phyloP scores from a whole-genome alignment of 2,888 invertebrate species.

The Drosophila barbarae region DNA sequence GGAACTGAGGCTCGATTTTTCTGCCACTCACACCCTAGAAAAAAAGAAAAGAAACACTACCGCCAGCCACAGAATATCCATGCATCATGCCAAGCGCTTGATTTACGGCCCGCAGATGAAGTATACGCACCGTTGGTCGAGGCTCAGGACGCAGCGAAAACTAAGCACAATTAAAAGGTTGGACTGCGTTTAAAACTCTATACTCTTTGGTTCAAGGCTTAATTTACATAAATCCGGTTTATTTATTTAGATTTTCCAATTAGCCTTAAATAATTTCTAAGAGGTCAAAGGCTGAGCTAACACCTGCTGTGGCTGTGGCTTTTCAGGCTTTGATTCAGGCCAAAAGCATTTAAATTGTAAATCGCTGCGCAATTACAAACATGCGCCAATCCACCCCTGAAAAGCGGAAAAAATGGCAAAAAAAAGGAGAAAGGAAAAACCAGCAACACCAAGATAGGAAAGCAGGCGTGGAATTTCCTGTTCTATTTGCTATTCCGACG shows the following conservation, averaged over 20 bases:
- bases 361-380: constrained; percentile 44
- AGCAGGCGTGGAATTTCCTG: constrained; percentile 43
- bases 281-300: constrained; percentile 4
- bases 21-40: background rate
- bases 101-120: constrained; percentile 43
- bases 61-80: constrained; percentile 27
- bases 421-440: background rate
- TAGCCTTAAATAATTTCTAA: constrained; percentile 12
- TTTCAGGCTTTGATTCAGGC: constrained; percentile 35
- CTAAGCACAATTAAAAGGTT: constrained; percentile 10
- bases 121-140: constrained; percentile 48
- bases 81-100: constrained; percentile 53
- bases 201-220: background rate
- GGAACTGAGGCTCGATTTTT: background rate
- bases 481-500: constrained; percentile 60
- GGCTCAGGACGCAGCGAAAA: background rate
- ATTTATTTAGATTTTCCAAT: constrained; percentile 34
- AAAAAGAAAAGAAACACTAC: background rate
- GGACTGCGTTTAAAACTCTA: too few species aligned
- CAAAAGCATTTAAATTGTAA: constrained; percentile 38
- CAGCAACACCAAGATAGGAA: constrained; percentile 7
- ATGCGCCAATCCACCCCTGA: constrained; percentile 12
- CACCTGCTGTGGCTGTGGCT: constrained; percentile 27
- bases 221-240: constrained; percentile 27
- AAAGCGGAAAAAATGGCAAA: background rate